phyloP scores from a whole-genome alignment of 2,888 invertebrate species.

The Watsonalla binaria region DNA sequence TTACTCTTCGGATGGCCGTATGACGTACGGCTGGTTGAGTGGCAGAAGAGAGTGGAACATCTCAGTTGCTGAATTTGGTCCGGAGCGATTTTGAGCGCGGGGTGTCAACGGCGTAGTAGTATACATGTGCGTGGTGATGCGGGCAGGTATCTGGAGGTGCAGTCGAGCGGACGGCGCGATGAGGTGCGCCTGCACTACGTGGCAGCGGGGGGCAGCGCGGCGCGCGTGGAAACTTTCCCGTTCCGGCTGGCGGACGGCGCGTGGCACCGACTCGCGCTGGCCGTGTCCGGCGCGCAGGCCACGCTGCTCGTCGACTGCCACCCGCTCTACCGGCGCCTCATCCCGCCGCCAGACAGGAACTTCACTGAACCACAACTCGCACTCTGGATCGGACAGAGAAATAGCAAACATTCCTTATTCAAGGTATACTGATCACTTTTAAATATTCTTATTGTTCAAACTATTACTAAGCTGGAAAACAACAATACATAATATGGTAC shows the following conservation, averaged over 20 bases:
- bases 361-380: slow-evolving; percentile 85
- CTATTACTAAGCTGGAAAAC: slow-evolving; percentile 9
- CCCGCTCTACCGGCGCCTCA: slow-evolving; percentile 88
- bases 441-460: too few relatives aligned
- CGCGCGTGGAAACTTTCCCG: slow-evolving; percentile 91
- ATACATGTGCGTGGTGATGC: slow-evolving; percentile 39
- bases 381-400: slow-evolving; percentile 93
- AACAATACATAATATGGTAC: too few relatives aligned
- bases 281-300: slow-evolving; percentile 90
- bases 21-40: background rate
- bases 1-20: background rate
- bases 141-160: slow-evolving; percentile 91
- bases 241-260: slow-evolving; percentile 91
- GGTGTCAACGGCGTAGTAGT: slow-evolving; percentile 19
- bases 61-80: background rate
- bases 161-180: slow-evolving; percentile 92
- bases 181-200: slow-evolving; percentile 92
- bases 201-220: slow-evolving; percentile 78
- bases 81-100: slow-evolving; percentile 13
- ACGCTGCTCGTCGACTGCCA: slow-evolving; percentile 93
- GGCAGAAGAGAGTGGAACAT: background rate
- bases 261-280: slow-evolving; percentile 92
- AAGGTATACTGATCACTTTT: slow-evolving; percentile 79
- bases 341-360: slow-evolving; percentile 87
- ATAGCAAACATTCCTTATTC: slow-evolving; percentile 90